Conservation (phyloP, 2,888 invertebrate species). For the Acleris holmiana region DNA sequence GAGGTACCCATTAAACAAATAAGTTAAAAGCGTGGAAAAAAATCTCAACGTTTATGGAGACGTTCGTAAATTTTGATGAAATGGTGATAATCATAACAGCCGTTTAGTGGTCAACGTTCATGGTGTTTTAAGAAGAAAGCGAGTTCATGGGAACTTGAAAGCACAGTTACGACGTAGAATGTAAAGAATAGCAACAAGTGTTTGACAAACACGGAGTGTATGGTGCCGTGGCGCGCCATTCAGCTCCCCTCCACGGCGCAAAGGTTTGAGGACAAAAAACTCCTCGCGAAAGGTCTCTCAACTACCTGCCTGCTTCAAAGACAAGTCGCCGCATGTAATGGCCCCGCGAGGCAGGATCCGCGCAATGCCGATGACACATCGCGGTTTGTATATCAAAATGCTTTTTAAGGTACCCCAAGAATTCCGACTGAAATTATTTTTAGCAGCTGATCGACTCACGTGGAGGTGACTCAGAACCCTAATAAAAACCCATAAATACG, state of each 20-base stretch:
- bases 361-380: slow-evolving; percentile 66
- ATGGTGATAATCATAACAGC: slow-evolving; percentile 21
- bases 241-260: slow-evolving; percentile 51
- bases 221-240: slow-evolving; percentile 49
- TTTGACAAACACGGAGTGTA: slow-evolving; percentile 51
- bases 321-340: slow-evolving; percentile 51
- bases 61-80: slow-evolving; percentile 22
- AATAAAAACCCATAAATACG: slow-evolving; percentile 43
- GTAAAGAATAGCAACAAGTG: slow-evolving; percentile 57
- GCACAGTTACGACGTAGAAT: slow-evolving; percentile 32
- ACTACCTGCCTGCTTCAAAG: slow-evolving; percentile 69
- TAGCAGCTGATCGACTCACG: slow-evolving; percentile 57
- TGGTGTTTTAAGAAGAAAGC: slow-evolving; percentile 35
- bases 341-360: slow-evolving; percentile 49
- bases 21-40: slow-evolving; percentile 25
- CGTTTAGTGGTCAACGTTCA: slow-evolving; percentile 30
- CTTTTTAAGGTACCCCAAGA: slow-evolving; percentile 41
- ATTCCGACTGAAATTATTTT: slow-evolving; percentile 49
- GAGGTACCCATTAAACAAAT: slow-evolving; percentile 5
- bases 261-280: slow-evolving; percentile 67
- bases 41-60: slow-evolving; percentile 17
- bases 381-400: slow-evolving; percentile 47
- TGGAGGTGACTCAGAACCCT: slow-evolving; percentile 53
- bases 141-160: slow-evolving; percentile 33
- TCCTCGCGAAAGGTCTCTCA: slow-evolving; percentile 62